These are phyloP conservation scores for Harpalus rubripes DNA, from an alignment of 2,888 invertebrate genomes.

Conservation along the genomic window DNA sequence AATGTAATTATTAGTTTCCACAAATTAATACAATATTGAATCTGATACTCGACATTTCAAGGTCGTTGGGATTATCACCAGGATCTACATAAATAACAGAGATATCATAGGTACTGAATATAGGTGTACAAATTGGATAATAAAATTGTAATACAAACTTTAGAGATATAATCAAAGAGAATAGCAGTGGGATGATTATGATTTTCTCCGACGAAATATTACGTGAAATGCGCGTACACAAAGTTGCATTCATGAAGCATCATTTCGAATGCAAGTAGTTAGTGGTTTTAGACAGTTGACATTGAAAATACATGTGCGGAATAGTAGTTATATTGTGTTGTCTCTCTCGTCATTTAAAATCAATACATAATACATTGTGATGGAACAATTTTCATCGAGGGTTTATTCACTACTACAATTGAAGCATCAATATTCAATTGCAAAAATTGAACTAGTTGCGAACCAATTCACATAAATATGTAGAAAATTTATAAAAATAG, in stretches of 20 bases:
- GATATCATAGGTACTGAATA: not conserved
- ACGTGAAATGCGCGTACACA: too few relatives aligned
- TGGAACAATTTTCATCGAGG: not conserved
- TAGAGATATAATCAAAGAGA: not conserved
- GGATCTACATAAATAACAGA: not conserved
- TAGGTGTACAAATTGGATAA: not conserved
- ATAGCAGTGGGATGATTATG: not conserved
- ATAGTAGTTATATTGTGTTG: not conserved
- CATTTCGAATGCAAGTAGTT: not conserved
- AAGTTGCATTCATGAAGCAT: too few relatives aligned
- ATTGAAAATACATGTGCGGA: not conserved
- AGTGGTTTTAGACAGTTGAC: not conserved
- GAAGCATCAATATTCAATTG: conserved; percentile 6
- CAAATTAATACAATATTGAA: not conserved
- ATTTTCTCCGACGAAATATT: too few relatives aligned
- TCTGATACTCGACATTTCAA: not conserved
- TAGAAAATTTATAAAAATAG: too few relatives aligned
- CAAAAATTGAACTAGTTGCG: too few relatives aligned
- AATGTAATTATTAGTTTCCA: not conserved
- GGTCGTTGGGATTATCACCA: not conserved
- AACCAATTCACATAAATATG: too few relatives aligned
- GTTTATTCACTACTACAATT: not conserved
- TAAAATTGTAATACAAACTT: not conserved
- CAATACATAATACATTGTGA: not conserved
- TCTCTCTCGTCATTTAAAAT: not conserved